Conservation (phyloP, 2,113 vertebrate genomes). For the Picathartes gymnocephalus region DNA sequence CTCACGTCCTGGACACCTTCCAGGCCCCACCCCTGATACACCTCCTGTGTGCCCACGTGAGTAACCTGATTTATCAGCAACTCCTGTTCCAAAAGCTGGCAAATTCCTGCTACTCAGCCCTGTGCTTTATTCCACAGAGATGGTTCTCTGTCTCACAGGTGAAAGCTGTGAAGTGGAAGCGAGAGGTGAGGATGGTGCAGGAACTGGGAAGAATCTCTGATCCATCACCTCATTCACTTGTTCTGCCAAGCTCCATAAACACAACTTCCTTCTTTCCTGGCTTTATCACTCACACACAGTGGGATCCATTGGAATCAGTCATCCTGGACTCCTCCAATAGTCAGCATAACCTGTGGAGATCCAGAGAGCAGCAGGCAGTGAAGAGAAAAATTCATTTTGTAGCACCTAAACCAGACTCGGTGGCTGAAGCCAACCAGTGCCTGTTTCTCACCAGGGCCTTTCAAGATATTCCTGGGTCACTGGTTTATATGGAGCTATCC, state of each 20-base stretch:
- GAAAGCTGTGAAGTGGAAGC: neutral
- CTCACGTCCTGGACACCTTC: neutral
- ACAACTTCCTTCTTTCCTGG: neutral
- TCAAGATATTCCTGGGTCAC: neutral
- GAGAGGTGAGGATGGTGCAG: neutral
- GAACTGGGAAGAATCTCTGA: neutral
- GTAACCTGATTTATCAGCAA: neutral
- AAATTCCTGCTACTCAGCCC: neutral
- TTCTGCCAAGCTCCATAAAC: neutral
- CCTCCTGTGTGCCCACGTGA: rapidly evolving
- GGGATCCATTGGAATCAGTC: neutral
- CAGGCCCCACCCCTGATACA: neutral
- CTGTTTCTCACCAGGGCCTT: neutral
- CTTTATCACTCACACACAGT: neutral
- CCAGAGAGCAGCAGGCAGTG: neutral
- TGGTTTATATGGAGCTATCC: neutral
- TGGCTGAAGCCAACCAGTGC: neutral
- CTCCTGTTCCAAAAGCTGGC: neutral
- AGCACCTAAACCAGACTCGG: neutral
- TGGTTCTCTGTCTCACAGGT: neutral
- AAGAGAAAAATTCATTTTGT: neutral
- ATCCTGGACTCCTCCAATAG: rapidly evolving
- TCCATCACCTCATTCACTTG: neutral
- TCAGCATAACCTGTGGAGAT: neutral
- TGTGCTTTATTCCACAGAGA: neutral